Percentiles rank a stretch among this genome's conserved stretches.
phyloP scores from a whole-genome alignment of 2,113 vertebrate species.

The Brachypteracias leptosomus region DNA sequence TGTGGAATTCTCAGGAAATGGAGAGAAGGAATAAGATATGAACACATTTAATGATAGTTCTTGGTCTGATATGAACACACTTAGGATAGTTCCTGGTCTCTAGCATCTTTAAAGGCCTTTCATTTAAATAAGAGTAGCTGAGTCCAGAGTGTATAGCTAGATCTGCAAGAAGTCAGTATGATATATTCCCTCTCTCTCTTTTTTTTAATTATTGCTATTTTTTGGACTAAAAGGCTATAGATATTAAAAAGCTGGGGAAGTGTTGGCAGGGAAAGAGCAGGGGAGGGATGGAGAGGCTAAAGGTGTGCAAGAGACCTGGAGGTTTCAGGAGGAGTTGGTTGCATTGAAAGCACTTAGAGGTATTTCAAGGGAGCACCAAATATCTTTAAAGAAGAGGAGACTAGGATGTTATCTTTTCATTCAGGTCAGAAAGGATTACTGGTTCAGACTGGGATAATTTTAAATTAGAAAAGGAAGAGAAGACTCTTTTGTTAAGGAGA shows the following conservation, averaged over 20 bases:
- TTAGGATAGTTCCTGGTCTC: not conserved
- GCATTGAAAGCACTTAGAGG: not conserved
- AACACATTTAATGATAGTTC: not conserved
- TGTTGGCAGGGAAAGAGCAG: not conserved
- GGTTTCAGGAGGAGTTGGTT: not conserved
- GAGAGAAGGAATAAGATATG: not conserved
- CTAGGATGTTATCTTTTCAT: not conserved
- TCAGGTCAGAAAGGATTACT: not conserved
- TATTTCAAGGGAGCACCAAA: not conserved
- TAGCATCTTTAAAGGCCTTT: not conserved
- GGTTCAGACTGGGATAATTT: not conserved
- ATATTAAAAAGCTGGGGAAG: not conserved
- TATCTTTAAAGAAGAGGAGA: not conserved
- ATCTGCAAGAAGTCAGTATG: not conserved
- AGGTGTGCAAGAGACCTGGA: not conserved
- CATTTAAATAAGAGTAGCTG: not conserved
- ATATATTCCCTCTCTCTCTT: not conserved
- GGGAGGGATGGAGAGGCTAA: not conserved
- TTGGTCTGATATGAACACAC: not conserved
- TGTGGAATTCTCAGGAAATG: not conserved
- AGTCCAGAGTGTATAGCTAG: not conserved
- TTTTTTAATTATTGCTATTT: not conserved
- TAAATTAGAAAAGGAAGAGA: not conserved
- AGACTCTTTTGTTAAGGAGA: not conserved
- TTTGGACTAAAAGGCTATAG: not conserved